Evolutionary conservation across 1,140 invertebrate species (phyloP).

Genomic region (Euwallacea fornicatus): DNA sequence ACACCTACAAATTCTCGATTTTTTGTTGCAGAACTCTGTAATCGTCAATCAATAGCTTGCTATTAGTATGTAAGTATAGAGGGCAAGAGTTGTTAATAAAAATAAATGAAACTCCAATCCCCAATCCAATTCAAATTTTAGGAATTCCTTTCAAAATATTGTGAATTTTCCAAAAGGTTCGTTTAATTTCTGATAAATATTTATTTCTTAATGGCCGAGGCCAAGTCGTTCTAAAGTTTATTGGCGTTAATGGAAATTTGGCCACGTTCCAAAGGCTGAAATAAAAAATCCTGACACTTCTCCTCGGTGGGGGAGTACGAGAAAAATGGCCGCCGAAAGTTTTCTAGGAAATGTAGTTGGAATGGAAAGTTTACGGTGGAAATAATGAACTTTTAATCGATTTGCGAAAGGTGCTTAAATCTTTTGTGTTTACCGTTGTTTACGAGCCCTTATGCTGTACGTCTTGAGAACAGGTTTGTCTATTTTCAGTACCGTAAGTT

Average conservation of each 20-base stretch:
- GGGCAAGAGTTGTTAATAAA: too few species aligned
- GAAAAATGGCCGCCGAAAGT: constrained; percentile 50
- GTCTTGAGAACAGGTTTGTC: constrained; percentile 12
- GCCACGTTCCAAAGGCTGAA: not conserved
- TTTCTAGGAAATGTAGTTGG: constrained; percentile 47
- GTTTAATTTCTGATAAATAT: too few species aligned
- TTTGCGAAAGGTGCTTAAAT: constrained; percentile 37
- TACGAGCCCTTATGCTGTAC: not conserved
- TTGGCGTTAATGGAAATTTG: not conserved
- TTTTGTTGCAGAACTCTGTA: too few species aligned
- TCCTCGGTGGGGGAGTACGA: constrained; percentile 44
- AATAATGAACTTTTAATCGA: constrained; percentile 38
- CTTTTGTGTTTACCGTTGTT: constrained; percentile 31
- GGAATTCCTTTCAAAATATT: too few species aligned
- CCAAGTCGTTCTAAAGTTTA: too few species aligned
- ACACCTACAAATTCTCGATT: too few species aligned
- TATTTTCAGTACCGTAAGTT: constrained; percentile 34
- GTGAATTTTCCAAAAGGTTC: too few species aligned
- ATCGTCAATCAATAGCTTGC: too few species aligned
- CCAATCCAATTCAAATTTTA: too few species aligned
- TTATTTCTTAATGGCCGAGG: too few species aligned
- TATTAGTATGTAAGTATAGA: too few species aligned
- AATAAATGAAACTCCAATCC: too few species aligned
- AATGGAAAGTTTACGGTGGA: constrained; percentile 39
- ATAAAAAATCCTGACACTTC: not conserved